Base-by-base conservation (phyloP, 1,140 invertebrate genomes). In the Thalassaphorura encarpata region DNA sequence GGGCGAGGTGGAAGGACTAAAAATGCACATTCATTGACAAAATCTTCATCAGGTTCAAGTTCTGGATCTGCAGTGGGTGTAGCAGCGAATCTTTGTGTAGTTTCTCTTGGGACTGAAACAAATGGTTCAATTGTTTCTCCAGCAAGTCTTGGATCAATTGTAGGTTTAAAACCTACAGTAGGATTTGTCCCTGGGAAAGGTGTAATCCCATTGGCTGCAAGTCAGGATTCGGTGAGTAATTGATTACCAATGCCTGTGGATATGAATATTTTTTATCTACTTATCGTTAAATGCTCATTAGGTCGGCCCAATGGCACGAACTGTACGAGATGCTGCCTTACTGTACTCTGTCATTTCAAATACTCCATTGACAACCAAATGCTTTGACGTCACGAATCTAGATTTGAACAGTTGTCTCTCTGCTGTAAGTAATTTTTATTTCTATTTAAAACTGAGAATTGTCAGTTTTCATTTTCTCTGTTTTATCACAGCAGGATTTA, bases 31-130 rank as follows among this genome's bases (percentile, higher is more conserved):
- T 28, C 33, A 5, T 36, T 51, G 2, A 56, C 8, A 4, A n/a
- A 0, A 19, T 31, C 42, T 21, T 47, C 59, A 1, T 31, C 24
- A 3, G 54, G 54, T 19, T 56, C 54, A 13, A 56, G 54, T 42
- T 36, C 48, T 8, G 59, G 59, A 1, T 49, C 49, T 28, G 59
- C 54, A 26, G 50, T 56, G 0, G 59, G 49, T 13, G 46, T 56
- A 2, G 21, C 51, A 4, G 45, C 60, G 8, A 61, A 58, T 51
- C 45, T 57, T 3, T 24, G 16, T 18, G 6, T 31, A 21, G 51
- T 58, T 6, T 2, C 55, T 1, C 18, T 61, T 29, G 60, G 60
- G 18, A 54, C 45, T 1, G 60, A 61, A 46, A 61, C 60, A 6
- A 55, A 61, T 24, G 60, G 55, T 26, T 54, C 51, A n/a, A 42